Percentiles rank a stretch among this genome's conserved stretches.
These are phyloP conservation scores for Drosophila jambulina DNA, from an alignment of 1,140 invertebrate genomes.

Conservation along the genomic window DNA sequence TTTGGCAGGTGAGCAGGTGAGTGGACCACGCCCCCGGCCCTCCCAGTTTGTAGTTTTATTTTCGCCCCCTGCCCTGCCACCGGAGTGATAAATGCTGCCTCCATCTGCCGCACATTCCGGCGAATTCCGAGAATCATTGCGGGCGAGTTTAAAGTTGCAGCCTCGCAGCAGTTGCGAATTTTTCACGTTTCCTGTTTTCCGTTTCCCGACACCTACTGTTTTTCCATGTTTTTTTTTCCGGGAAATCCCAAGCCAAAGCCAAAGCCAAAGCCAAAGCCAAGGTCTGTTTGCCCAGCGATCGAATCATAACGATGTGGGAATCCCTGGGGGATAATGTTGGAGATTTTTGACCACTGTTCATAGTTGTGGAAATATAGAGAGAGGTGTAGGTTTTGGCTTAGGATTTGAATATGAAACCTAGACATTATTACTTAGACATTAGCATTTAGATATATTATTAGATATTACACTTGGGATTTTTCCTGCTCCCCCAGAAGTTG, in stretches of 20 bases:
- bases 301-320: conserved; percentile 24
- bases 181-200: conserved; percentile 3
- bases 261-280: conserved; percentile 29
- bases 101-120: conserved; percentile 33
- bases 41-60: conserved; percentile 33
- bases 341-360: neutral
- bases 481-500: no score
- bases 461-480: no score
- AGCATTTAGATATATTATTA: no score
- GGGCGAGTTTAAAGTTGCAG: conserved; percentile 33
- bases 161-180: conserved; percentile 11
- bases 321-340: neutral
- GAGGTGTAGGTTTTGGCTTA: no score
- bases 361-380: no score
- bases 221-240: neutral
- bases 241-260: conserved; percentile 10
- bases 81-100: conserved; percentile 39
- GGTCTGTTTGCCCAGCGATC: conserved; percentile 17
- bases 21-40: conserved; percentile 7
- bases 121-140: conserved; percentile 37
- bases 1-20: conserved; percentile 34
- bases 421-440: no score
- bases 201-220: neutral
- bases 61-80: neutral
- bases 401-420: no score